These are phyloP conservation scores for Hypanus sabinus DNA, from an alignment of 2,113 vertebrate genomes.

Conservation along the genomic window DNA sequence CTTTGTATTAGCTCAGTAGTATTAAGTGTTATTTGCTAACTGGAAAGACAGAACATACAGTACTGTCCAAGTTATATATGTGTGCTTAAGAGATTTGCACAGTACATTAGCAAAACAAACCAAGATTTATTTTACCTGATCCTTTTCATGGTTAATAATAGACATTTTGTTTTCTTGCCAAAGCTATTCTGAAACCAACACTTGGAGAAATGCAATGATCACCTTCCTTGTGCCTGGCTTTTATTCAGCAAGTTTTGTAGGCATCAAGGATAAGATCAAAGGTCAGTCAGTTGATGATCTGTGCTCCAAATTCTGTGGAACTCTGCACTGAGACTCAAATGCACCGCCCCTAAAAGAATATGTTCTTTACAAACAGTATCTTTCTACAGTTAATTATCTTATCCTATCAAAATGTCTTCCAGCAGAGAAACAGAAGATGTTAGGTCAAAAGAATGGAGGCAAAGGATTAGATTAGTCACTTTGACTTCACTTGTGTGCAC, in stretches of 20 bases:
- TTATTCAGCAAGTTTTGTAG: background rate
- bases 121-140: background rate
- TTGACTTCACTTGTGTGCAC: background rate
- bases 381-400: background rate
- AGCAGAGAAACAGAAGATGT: background rate
- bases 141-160: no score
- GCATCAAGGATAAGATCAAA: background rate
- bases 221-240: background rate
- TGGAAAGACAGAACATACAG: no score
- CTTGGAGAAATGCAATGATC: background rate
- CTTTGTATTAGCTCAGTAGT: no score
- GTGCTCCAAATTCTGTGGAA: background rate
- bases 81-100: no score
- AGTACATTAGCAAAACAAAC: no score
- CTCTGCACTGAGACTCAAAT: background rate
- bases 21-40: no score
- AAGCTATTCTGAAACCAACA: background rate
- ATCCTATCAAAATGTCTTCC: background rate
- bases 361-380: background rate
- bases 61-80: no score
- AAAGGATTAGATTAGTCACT: background rate
- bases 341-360: background rate
- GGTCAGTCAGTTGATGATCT: background rate
- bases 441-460: background rate
- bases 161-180: background rate